Evolutionary conservation across 2,797 vertebrate genomes (phyloP), one percentile per base, ranked within the genome.

Genomic region (Dipus sagitta): DNA sequence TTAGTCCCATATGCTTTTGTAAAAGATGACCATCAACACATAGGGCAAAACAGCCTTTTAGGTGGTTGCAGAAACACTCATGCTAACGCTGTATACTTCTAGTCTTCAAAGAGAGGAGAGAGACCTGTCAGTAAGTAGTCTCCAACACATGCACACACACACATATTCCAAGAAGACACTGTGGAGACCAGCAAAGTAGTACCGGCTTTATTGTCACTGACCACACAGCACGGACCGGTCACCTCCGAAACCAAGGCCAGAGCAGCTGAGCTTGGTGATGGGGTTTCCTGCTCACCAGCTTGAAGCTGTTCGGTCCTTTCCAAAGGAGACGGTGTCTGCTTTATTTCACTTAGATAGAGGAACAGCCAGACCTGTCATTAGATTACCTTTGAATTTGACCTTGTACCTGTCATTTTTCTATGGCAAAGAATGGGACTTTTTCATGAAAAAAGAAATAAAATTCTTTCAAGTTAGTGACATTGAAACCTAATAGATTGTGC

Each of bases 311-410:
- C 91, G 58, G 21, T 80, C 67, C 42, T 89, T 95, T 80, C 76
- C 82, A 80, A 95, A 93, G 90, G 34, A 91, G 85, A 54, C 82
- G 18, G 18, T 72, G 88, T 94, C 95, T 94, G 87, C 11, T 97
- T 79, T 90, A 85, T 95, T 81, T 91, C 96, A 95, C 83, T 97
- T 93, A 76, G 68, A 2, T 80, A 96, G 3, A 91, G 86, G 96
- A 97, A 89, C 92, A 95, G 32, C 96, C 52, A 78, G 93, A 95
- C 90, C 82, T 82, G 71, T n/a, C 77, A 60, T 76, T 96, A 86
- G 28, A 96, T 96, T 97, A 96, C 92, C 77, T 97, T 96, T 89
- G 67, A 74, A 94, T 72, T 81, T 98, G 93, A 97, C 87, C 96
- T 95, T 83, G 70, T 89, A 85, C 68, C 96, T 76, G 28, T 93